Conservation (phyloP, 2,888 invertebrate species). For the Nipponacmea schrenckii region DNA sequence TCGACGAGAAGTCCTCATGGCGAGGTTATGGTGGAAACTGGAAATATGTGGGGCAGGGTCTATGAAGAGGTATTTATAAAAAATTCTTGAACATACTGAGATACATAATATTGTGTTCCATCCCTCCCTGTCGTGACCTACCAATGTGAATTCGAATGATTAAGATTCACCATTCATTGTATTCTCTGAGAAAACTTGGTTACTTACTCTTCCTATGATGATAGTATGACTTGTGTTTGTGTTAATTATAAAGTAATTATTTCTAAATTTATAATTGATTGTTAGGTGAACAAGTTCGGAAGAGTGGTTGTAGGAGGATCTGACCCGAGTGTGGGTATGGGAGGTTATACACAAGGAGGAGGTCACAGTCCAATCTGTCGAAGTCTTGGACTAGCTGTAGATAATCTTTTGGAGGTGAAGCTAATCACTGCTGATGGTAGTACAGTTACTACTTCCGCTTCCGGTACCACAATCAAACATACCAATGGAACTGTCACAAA, state of each 20-base stretch:
- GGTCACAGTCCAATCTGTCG: constrained; percentile 47
- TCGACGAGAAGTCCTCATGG: not conserved
- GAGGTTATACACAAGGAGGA: constrained; percentile 54
- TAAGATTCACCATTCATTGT: too few relatives aligned
- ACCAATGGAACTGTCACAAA: constrained; percentile 6
- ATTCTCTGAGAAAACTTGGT: too few relatives aligned
- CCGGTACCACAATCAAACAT: constrained; percentile 18
- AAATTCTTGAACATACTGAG: too few relatives aligned
- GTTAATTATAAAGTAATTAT: too few relatives aligned
- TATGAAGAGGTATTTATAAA: not conserved
- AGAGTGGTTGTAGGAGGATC: constrained; percentile 50
- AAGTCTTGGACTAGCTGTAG: constrained; percentile 35
- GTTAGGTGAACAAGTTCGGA: constrained; percentile 33
- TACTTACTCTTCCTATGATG: too few relatives aligned
- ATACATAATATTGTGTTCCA: too few relatives aligned
- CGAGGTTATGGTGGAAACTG: not conserved
- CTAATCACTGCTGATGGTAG: constrained; percentile 27
- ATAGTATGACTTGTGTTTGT: too few relatives aligned
- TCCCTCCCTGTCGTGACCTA: too few relatives aligned
- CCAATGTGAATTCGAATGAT: too few relatives aligned
- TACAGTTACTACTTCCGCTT: constrained; percentile 14
- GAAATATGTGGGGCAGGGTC: not conserved
- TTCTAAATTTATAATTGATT: too few relatives aligned
- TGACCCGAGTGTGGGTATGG: constrained; percentile 46
- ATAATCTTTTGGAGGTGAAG: constrained; percentile 35